Percentiles rank a stretch among this genome's conserved stretches.
These are phyloP conservation scores for Heterohyrax brucei DNA, from an alignment of 2,797 vertebrate genomes.

Conservation along the genomic window DNA sequence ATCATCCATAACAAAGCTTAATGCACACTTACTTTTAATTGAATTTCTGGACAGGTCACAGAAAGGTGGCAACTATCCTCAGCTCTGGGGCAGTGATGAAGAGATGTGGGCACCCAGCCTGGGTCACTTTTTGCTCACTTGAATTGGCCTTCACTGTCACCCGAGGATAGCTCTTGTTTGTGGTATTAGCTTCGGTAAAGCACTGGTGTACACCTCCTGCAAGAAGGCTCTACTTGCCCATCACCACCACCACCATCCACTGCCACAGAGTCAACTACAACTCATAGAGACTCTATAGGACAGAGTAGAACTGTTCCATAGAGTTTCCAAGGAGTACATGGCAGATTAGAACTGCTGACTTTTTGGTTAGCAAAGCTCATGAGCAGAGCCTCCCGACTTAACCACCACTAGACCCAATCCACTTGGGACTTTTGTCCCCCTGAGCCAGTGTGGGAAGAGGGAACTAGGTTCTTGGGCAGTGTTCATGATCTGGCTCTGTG, in stretches of 20 bases:
- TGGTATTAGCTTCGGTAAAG: not conserved
- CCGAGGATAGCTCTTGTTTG: not conserved
- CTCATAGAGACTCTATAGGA: too few relatives aligned
- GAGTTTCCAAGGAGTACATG: too few relatives aligned
- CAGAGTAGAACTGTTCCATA: too few relatives aligned
- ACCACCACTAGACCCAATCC: not conserved
- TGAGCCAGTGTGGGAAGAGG: not conserved
- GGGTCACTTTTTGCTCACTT: not conserved
- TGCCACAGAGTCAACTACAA: too few relatives aligned
- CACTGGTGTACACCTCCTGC: too few relatives aligned
- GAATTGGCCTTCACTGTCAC: not conserved
- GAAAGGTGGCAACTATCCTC: not conserved
- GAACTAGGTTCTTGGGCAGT: not conserved
- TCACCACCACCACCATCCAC: too few relatives aligned
- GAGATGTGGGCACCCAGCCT: not conserved
- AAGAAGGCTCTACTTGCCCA: not conserved
- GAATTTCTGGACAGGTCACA: not conserved
- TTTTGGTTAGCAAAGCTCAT: not conserved
- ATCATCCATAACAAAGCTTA: not conserved
- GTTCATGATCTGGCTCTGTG: not conserved
- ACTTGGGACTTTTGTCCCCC: not conserved
- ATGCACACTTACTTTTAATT: not conserved
- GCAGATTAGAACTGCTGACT: too few relatives aligned
- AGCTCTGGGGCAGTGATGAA: not conserved
- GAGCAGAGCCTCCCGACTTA: not conserved